Conservation (phyloP, 2,888 invertebrate genomes). For the Crematogaster levior region DNA sequence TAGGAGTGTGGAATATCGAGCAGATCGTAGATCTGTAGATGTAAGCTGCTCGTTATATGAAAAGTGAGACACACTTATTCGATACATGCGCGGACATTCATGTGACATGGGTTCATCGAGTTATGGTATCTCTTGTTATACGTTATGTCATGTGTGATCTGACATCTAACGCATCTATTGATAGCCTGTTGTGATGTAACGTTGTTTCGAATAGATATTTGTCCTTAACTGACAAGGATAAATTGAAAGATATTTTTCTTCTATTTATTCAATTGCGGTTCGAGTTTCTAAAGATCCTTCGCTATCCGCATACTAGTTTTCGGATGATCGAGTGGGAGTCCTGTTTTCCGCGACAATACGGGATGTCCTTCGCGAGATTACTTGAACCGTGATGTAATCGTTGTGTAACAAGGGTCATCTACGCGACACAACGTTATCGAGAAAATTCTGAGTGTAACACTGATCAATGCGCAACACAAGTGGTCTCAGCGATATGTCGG, state of each 20-base stretch:
- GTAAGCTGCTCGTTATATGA: constrained; percentile 33
- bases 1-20: constrained; percentile 12
- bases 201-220: neutral
- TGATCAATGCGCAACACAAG: constrained; percentile 28
- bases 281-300: neutral
- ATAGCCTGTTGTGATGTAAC: neutral
- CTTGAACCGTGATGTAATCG: constrained; percentile 26
- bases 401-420: constrained; percentile 21
- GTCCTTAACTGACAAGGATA: neutral
- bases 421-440: constrained; percentile 24
- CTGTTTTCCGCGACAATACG: constrained; percentile 10
- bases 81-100: neutral
- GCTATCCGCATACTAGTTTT: neutral
- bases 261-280: neutral
- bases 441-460: constrained; percentile 32
- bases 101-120: neutral
- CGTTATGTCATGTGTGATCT: neutral
- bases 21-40: neutral
- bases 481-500: constrained; percentile 8
- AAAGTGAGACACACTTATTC: neutral
- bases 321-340: constrained; percentile 20
- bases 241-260: neutral
- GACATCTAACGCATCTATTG: neutral
- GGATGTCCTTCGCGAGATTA: neutral
- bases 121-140: constrained; percentile 7